Evolutionary conservation across 2,113 vertebrate genomes (phyloP).

Genomic region (Vulpes lagopus): DNA sequence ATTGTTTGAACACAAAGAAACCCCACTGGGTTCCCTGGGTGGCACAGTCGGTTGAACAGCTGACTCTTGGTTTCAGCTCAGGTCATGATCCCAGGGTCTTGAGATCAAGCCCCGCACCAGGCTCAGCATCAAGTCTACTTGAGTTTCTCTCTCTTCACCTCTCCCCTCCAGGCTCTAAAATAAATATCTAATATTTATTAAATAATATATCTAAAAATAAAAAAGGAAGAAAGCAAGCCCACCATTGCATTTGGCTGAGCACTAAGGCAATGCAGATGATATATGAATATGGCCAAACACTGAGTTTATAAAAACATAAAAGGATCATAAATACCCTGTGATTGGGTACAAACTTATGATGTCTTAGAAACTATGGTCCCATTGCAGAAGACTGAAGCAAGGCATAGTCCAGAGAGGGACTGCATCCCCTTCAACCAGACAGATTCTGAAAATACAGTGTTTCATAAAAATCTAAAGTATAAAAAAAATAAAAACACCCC

Average conservation of each 20-base stretch:
- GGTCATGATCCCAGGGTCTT: not conserved
- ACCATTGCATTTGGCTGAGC: not conserved
- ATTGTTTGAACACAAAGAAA: slow-evolving; percentile 3
- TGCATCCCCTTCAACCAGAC: not conserved
- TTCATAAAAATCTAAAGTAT: not conserved
- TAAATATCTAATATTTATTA: too few relatives aligned
- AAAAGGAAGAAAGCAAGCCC: not conserved
- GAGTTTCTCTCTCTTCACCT: not conserved
- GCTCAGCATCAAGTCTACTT: not conserved
- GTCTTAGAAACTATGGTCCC: not conserved
- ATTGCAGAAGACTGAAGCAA: not conserved
- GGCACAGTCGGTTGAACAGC: not conserved
- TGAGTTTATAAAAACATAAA: slow-evolving; percentile 13
- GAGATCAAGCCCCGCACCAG: not conserved
- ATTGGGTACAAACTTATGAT: not conserved
- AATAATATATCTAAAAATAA: too few relatives aligned
- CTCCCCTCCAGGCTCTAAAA: not conserved
- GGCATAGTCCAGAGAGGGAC: not conserved
- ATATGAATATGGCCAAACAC: not conserved
- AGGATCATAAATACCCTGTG: not conserved
- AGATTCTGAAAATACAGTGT: not conserved
- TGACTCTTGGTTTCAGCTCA: not conserved
- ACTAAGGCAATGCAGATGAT: not conserved
- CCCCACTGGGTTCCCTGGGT: not conserved
- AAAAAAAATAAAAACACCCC: not conserved